phyloP scores from a whole-genome alignment of 1,140 invertebrate species.

The Drosophila melanogaster region Release_6_plus_ISO1_MT NT_033779.5:316501-317000 shows the following conservation, averaged over 20 bases:
- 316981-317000: conserved; percentile 48
- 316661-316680: not conserved
- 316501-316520: conserved; percentile 73
- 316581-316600: conserved; percentile 55
- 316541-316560: conserved; percentile 55
- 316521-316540: conserved; percentile 48
- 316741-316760: too few relatives aligned
- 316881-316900: conserved; percentile 11
- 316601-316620: conserved; percentile 52
- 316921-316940: conserved; percentile 53
- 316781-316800: conserved; percentile 1
- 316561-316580: conserved; percentile 37
- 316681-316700: not conserved
- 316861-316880: conserved; percentile 18
- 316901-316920: conserved; percentile 27
- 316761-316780: not conserved
- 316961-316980: conserved; percentile 69
- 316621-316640: conserved; percentile 72
- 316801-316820: conserved; percentile 5
- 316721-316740: not conserved
- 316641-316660: conserved; percentile 54
- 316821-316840: conserved; percentile 60
- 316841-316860: conserved; percentile 42
- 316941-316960: conserved; percentile 66
- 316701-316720: not conserved